Evolutionary conservation across 2,113 vertebrate genomes (phyloP).

Genomic region (Eulemur macaco): DNA sequence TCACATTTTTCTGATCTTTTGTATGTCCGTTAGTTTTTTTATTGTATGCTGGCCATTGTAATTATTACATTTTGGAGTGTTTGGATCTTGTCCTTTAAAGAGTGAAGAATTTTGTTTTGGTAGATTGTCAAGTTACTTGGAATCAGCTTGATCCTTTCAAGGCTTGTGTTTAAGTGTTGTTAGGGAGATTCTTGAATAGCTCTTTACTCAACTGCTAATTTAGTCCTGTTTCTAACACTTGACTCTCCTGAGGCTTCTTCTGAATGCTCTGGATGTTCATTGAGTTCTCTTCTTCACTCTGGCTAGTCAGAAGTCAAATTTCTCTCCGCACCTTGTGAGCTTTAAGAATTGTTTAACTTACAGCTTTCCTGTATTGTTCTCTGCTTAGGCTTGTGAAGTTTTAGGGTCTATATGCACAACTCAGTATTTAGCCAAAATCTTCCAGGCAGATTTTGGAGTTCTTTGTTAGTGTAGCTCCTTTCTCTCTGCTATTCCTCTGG

Average conservation of each 20-base stretch:
- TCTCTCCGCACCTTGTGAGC: neutral
- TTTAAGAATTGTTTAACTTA: neutral
- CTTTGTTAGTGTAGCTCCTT: neutral
- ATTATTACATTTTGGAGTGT: neutral
- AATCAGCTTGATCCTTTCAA: neutral
- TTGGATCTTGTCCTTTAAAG: neutral
- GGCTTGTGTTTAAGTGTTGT: neutral
- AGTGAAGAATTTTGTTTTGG: neutral
- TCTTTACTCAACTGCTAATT: neutral
- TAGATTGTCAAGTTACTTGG: neutral
- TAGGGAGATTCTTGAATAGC: neutral
- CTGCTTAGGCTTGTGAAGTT: neutral
- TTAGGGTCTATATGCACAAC: neutral
- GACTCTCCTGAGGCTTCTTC: neutral
- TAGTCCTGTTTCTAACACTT: neutral
- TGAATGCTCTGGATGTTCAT: neutral
- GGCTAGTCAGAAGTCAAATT: neutral
- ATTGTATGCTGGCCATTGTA: neutral
- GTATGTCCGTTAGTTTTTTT: neutral
- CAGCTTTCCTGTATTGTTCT: neutral
- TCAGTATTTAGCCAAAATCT: neutral
- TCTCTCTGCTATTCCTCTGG: neutral
- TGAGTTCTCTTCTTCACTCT: neutral
- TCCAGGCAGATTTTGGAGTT: neutral
- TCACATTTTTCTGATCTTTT: slow-evolving; percentile 3